Evolutionary conservation across 2,113 vertebrate species (phyloP).

Genomic region (Larimichthys polyactis): DNA sequence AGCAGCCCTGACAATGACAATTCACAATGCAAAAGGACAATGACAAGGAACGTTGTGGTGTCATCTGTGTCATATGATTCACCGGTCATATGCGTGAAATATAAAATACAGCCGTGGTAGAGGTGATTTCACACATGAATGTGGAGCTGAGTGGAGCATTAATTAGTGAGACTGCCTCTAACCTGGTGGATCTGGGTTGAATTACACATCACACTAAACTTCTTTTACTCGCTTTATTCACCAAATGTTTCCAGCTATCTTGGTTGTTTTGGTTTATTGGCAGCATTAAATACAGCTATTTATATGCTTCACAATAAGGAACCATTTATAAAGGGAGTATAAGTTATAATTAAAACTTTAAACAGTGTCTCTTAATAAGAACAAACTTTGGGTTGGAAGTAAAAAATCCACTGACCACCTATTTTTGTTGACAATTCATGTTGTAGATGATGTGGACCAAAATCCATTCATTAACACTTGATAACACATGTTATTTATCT

Average conservation of each 20-base stretch:
- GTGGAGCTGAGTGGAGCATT: not conserved
- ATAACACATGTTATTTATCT: not conserved
- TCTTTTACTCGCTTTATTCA: not conserved
- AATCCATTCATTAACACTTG: not conserved
- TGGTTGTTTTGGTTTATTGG: not conserved
- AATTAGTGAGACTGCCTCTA: not conserved
- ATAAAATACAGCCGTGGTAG: not conserved
- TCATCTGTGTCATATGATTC: conserved; percentile 47
- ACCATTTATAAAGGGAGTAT: not conserved
- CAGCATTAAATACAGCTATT: not conserved
- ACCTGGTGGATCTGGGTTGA: not conserved
- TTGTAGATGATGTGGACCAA: not conserved
- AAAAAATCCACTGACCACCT: not conserved
- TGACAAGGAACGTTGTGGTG: conserved; percentile 44
- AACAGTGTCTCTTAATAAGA: not conserved
- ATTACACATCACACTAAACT: not conserved
- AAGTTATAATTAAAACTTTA: not conserved
- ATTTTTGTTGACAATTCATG: too few relatives aligned
- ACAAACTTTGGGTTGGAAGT: not conserved
- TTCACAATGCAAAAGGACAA: conserved; percentile 43
- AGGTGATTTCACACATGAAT: not conserved
- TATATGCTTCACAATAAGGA: not conserved
- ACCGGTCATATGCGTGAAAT: conserved; percentile 14
- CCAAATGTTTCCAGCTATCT: not conserved
- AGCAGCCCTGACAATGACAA: conserved; percentile 36